Base-by-base conservation (phyloP, 2,113 vertebrate genomes). In the Cebidichthys violaceus region DNA sequence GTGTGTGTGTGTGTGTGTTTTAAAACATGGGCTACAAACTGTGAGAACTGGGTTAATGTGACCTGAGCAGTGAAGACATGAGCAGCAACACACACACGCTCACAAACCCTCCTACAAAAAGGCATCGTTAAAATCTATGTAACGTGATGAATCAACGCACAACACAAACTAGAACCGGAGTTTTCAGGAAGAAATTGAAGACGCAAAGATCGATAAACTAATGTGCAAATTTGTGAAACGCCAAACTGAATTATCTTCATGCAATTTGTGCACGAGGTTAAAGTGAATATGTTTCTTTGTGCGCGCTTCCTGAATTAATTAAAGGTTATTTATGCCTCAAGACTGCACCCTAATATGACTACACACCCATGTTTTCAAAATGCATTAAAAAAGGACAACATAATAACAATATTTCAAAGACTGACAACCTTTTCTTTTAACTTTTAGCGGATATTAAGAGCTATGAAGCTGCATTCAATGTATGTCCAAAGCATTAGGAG, bases 21-120 rank as follows among this genome's bases (percentile, higher is more conserved):
- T 68, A 29, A 29, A 87, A 79, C 70, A 75, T 57, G 35, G 70
- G 61, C 68, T 79, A 20, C 78, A 84, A 77, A 89, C 83, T 90
- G 90, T 77, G 92, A 93, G 88, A 93, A 93, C 43, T 93, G 90
- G 93, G 90, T 90, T 93, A 94, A 94, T 93, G 83, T 92, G 94
- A 93, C 91, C 92, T 87, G 79, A 94, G 81, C 85, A 50, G 77
- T 62, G 80, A 68, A 87, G 90, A 93, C 92, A 91, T 47, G 45
- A 81, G 80, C 76, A 59, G 24, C 43, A 55, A 66, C 18, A 57
- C 70, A 54, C 64, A 66, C 20, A n/a, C 67, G 75, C 87, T 41
- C 41, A 68, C 50, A 72, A 6, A 43, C 31, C 2, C 35, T n/a
- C 70, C 67, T 39, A 59, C 45, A 65, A 20, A 14, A 13, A 61